Evolutionary conservation across 2,888 invertebrate species (phyloP).

Genomic region (Gortyna flavago): DNA sequence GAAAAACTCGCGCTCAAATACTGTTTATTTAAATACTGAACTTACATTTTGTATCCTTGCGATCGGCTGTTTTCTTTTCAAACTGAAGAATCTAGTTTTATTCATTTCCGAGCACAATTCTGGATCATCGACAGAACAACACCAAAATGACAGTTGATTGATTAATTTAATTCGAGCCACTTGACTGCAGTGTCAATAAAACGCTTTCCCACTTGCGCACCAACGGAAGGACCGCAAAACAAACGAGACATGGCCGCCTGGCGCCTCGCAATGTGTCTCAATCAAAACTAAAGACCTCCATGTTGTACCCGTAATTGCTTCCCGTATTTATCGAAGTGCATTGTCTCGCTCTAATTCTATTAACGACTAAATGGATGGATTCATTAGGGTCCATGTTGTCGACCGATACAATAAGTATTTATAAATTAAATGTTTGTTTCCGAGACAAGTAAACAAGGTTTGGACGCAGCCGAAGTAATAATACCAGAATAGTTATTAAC

Average conservation of each 20-base stretch:
- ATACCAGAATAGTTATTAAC: conserved; percentile 54
- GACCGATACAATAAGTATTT: conserved; percentile 62
- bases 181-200: conserved; percentile 54
- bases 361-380: conserved; percentile 72
- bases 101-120: conserved; percentile 45
- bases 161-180: conserved; percentile 49
- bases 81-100: conserved; percentile 53
- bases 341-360: conserved; percentile 85
- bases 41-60: conserved; percentile 59
- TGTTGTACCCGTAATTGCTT: conserved; percentile 75
- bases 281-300: conserved; percentile 74
- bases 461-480: conserved; percentile 30
- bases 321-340: conserved; percentile 76
- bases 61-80: conserved; percentile 54
- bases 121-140: conserved; percentile 4
- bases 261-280: conserved; percentile 76
- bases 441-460: conserved; percentile 46
- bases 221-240: conserved; percentile 44
- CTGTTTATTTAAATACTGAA: conserved; percentile 51
- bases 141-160: conserved; percentile 42
- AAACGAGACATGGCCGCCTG: conserved; percentile 58
- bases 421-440: conserved; percentile 60
- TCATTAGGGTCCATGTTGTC: conserved; percentile 63
- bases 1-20: conserved; percentile 45
- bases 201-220: conserved; percentile 52